Evolutionary conservation across 2,797 vertebrate genomes (phyloP).

Genomic region (Salarias fasciatus): DNA sequence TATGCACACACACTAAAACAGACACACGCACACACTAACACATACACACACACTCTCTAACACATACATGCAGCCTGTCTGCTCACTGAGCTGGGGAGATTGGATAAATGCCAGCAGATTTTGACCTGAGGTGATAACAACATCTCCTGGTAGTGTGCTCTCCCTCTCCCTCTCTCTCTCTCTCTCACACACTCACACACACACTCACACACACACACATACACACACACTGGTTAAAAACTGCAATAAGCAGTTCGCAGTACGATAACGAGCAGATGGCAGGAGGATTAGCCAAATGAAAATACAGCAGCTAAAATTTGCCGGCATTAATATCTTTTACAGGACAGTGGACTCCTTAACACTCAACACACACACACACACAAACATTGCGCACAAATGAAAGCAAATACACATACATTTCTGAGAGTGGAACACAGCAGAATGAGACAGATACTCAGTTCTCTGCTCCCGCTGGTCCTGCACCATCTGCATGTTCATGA

Average conservation of each 20-base stretch:
- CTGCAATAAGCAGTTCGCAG: slow-evolving; percentile 58
- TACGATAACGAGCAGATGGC: slow-evolving; percentile 84
- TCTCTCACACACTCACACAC: slow-evolving; percentile 11
- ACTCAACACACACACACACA: slow-evolving; percentile 9
- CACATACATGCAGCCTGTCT: slow-evolving; percentile 17
- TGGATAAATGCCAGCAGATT: slow-evolving; percentile 75
- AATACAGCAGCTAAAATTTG: slow-evolving; percentile 83
- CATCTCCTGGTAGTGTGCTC: slow-evolving; percentile 51
- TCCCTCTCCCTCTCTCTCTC: background rate
- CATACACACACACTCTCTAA: slow-evolving; percentile 16
- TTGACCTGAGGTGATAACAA: slow-evolving; percentile 76
- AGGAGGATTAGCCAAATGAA: slow-evolving; percentile 82
- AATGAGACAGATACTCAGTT: slow-evolving; percentile 17
- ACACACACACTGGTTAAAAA: slow-evolving; percentile 39
- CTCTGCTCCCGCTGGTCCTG: slow-evolving; percentile 67
- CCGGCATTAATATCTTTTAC: slow-evolving; percentile 80
- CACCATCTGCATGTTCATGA: slow-evolving; percentile 84
- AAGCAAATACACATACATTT: slow-evolving; percentile 11
- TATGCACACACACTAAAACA: background rate
- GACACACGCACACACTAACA: background rate
- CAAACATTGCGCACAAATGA: slow-evolving; percentile 7
- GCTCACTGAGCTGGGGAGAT: slow-evolving; percentile 59
- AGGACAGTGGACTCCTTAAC: slow-evolving; percentile 72
- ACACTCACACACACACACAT: slow-evolving; percentile 23
- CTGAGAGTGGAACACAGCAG: slow-evolving; percentile 11